Percentiles rank a stretch among this genome's conserved stretches.
phyloP scores from a whole-genome alignment of 1,140 invertebrate genomes.

The Zophobas atratus region DNA sequence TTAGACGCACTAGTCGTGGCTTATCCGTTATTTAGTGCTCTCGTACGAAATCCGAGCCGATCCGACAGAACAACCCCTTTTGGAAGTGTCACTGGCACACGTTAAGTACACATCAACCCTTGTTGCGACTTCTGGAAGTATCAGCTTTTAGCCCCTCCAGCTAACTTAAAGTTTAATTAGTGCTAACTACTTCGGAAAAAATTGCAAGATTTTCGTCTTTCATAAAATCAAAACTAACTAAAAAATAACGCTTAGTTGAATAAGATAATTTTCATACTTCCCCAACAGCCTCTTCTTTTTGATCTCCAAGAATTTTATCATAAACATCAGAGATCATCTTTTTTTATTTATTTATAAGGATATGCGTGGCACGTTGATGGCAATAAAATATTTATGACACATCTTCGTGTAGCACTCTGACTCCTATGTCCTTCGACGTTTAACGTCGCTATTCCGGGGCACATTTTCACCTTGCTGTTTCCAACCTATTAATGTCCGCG shows the following conservation, averaged over 20 bases:
- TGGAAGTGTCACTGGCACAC: conserved; percentile 38
- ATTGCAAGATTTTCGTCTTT: no score
- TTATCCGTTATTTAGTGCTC: conserved; percentile 34
- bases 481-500: background rate
- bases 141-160: conserved; percentile 32
- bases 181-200: conserved; percentile 6
- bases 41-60: conserved; percentile 7
- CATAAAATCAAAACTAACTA: no score
- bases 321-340: no score
- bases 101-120: conserved; percentile 41
- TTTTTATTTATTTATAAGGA: background rate
- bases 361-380: background rate
- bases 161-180: conserved; percentile 38
- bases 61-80: conserved; percentile 25
- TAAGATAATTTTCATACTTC: no score
- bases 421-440: background rate
- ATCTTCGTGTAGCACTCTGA: background rate
- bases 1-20: background rate
- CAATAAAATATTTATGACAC: background rate
- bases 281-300: no score
- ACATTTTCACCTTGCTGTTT: background rate
- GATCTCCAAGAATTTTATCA: no score
- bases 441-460: background rate
- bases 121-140: conserved; percentile 34
- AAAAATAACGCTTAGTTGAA: no score